Conservation (phyloP, 2,113 vertebrate species). For the Rhinopomastus cyanomelas region DNA sequence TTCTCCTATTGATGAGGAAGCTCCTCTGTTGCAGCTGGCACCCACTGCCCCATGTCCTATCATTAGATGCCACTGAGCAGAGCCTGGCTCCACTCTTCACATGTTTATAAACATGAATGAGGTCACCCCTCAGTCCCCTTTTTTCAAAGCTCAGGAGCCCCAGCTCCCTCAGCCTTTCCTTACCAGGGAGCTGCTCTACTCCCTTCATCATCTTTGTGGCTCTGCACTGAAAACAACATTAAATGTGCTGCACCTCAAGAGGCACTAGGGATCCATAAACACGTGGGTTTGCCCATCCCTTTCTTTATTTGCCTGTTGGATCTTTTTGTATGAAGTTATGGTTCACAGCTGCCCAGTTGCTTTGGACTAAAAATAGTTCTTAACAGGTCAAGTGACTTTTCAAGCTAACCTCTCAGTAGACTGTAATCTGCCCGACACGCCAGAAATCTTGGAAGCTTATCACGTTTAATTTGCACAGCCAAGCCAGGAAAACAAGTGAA, state of each 20-base stretch:
- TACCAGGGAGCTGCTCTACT: no score
- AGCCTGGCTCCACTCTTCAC: no score
- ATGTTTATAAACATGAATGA: no score
- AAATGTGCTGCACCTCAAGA: background rate
- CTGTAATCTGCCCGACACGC: constrained; percentile 59
- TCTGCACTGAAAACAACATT: background rate
- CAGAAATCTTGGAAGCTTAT: constrained; percentile 59
- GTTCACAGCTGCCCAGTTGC: background rate
- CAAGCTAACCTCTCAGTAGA: constrained; percentile 39
- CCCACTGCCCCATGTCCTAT: no score
- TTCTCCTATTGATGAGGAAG: no score
- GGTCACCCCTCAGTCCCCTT: no score
- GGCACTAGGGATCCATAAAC: background rate
- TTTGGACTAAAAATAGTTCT: constrained; percentile 53
- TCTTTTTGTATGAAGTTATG: background rate
- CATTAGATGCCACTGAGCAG: no score
- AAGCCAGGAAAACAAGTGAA: constrained; percentile 44
- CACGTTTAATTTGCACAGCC: constrained; percentile 60
- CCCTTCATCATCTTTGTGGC: no score
- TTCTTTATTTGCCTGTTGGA: background rate
- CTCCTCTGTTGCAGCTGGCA: no score
- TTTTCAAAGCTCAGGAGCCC: no score
- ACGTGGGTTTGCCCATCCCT: accelerated
- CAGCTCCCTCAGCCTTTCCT: no score
- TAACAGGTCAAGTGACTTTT: constrained; percentile 36